A percentile compares a stretch with the other conserved stretches of the same genome.
Evolutionary conservation across 35 echinoderm and acorn worm genomes (phyloP).

Genomic region (Apostichopus parvimensis): DNA sequence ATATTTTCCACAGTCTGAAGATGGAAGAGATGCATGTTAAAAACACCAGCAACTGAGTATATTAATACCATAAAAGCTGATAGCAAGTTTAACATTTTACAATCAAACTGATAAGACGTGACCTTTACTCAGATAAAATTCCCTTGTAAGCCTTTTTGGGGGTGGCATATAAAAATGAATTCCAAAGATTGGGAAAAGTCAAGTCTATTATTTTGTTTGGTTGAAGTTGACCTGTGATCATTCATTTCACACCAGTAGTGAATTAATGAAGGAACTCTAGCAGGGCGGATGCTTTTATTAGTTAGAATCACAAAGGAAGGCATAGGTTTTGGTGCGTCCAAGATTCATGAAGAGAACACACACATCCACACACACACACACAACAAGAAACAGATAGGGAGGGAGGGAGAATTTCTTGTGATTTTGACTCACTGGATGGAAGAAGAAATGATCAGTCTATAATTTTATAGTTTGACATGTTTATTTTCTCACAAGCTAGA

Average conservation of each 20-base stretch:
- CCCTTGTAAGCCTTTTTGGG: neutral
- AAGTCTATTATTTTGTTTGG: neutral
- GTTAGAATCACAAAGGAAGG: no score
- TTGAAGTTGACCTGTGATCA: neutral
- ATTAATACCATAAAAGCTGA: slow-evolving; percentile 33
- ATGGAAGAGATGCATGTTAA: neutral
- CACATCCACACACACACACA: no score
- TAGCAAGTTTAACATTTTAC: slow-evolving; percentile 26
- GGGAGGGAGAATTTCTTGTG: no score
- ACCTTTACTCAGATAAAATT: slow-evolving; percentile 22
- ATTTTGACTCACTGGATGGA: no score
- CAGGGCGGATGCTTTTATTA: neutral
- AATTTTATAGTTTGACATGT: no score
- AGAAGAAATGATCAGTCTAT: no score
- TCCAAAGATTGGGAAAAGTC: slow-evolving; percentile 11
- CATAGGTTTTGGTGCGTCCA: no score
- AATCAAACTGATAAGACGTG: neutral
- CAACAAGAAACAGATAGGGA: no score
- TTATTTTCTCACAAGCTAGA: no score
- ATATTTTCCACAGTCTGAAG: neutral
- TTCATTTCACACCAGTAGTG: neutral
- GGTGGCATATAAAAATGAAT: slow-evolving; percentile 11
- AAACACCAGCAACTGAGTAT: neutral
- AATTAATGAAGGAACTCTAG: neutral
- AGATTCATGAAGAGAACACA: no score